A percentile compares a stretch with the other conserved stretches of the same genome.
These are phyloP conservation scores for Tachypleus tridentatus DNA, from an alignment of 1,140 invertebrate species.

Conservation along the genomic window DNA sequence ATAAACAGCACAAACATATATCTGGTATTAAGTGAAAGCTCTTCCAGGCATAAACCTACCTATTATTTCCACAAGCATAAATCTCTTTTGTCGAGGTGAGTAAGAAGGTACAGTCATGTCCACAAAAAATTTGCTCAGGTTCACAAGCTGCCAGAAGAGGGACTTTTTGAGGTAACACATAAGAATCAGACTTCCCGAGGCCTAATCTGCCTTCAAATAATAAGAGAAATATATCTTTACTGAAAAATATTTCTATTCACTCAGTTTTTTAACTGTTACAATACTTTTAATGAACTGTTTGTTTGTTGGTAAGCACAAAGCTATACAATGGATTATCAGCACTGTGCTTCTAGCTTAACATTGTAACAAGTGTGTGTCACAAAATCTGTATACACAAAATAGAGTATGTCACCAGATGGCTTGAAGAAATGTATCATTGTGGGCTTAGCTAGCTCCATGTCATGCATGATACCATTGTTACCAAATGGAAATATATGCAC, in stretches of 20 bases:
- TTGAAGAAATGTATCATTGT: too few species aligned
- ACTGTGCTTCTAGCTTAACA: too few species aligned
- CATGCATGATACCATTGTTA: too few species aligned
- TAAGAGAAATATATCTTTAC: conserved; percentile 1
- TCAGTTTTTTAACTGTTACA: too few species aligned
- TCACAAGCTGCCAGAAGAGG: conserved; percentile 25
- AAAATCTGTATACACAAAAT: too few species aligned
- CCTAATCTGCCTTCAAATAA: conserved; percentile 32
- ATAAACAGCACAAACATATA: not conserved
- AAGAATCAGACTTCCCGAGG: conserved; percentile 30
- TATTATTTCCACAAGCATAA: conserved; percentile 36
- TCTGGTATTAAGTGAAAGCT: not conserved
- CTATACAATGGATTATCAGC: too few species aligned
- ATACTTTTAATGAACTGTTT: too few species aligned
- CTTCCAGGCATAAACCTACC: conserved; percentile 23
- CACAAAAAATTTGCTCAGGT: conserved; percentile 33
- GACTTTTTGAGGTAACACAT: conserved; percentile 29
- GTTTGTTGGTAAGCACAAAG: too few species aligned
- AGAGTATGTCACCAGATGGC: too few species aligned
- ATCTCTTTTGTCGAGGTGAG: conserved; percentile 31
- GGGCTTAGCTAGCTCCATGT: too few species aligned
- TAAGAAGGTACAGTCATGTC: conserved; percentile 35
- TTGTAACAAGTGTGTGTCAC: too few species aligned
- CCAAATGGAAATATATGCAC: too few species aligned
- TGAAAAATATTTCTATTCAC: not conserved